Evolutionary conservation across 2,888 invertebrate genomes (phyloP).

Genomic region (Gastracanthus pulcherrimus): DNA sequence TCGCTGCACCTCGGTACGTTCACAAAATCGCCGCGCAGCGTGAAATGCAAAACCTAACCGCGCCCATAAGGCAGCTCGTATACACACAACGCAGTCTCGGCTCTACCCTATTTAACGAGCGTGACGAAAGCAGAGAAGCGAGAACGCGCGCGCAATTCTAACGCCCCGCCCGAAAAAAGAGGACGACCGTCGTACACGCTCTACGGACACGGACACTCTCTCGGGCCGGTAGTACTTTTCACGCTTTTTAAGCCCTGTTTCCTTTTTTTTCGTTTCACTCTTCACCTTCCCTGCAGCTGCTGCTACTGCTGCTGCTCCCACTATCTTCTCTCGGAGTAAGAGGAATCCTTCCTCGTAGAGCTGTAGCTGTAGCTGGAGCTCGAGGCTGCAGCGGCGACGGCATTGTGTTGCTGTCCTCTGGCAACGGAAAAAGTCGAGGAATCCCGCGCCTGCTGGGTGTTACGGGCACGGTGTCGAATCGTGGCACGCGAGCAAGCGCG

Average conservation of each 20-base stretch:
- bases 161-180: conserved; percentile 2
- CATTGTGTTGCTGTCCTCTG: neutral
- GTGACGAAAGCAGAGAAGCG: too few species aligned
- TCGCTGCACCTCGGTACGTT: too few species aligned
- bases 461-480: conserved; percentile 32
- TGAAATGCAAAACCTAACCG: neutral
- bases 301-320: too few species aligned
- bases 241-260: conserved; percentile 36
- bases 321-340: too few species aligned
- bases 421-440: neutral
- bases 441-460: neutral
- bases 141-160: neutral
- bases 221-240: neutral
- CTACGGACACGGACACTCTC: neutral
- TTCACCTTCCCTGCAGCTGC: neutral
- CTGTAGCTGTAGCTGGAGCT: neutral
- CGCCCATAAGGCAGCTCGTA: neutral
- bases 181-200: neutral
- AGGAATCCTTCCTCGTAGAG: too few species aligned
- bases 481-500: neutral
- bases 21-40: too few species aligned
- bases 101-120: conserved; percentile 52
- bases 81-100: neutral
- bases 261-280: neutral
- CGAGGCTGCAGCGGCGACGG: neutral